phyloP scores from a whole-genome alignment of 2,797 vertebrate species.

The Ceyx erithaca region DNA sequence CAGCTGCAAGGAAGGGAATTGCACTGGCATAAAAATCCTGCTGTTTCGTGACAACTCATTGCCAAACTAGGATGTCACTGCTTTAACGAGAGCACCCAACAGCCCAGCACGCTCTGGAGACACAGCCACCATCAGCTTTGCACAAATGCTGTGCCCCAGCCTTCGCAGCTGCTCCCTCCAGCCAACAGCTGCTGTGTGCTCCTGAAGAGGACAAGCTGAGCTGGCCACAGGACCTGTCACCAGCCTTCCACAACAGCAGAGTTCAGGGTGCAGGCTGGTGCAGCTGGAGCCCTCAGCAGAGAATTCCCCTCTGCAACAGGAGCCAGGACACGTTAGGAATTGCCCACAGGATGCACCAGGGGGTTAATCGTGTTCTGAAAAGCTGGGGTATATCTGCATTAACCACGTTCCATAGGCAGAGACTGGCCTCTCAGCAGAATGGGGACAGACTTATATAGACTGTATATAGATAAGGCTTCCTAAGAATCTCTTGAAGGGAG shows the following conservation, averaged over 20 bases:
- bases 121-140: not conserved
- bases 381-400: not conserved
- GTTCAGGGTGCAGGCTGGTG: not conserved
- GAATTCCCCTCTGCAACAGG: not conserved
- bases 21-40: not conserved
- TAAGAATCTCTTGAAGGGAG: slow-evolving; percentile 34
- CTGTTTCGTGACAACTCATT: not conserved
- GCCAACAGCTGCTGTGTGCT: accelerated
- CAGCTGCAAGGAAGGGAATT: slow-evolving; percentile 4
- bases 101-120: not conserved
- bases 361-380: accelerated
- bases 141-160: accelerated
- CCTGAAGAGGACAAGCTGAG: not conserved
- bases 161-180: not conserved
- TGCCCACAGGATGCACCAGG: accelerated
- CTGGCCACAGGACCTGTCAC: not conserved
- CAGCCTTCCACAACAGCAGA: not conserved
- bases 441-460: not conserved
- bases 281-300: not conserved
- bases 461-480: slow-evolving; percentile 68
- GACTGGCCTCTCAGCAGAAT: slow-evolving; percentile 21
- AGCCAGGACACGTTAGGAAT: not conserved
- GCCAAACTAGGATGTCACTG: not conserved
- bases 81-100: not conserved
- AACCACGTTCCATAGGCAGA: not conserved